These are phyloP conservation scores for Australoheros facetus DNA, from an alignment of 2,797 vertebrate species.

Conservation along the genomic window DNA sequence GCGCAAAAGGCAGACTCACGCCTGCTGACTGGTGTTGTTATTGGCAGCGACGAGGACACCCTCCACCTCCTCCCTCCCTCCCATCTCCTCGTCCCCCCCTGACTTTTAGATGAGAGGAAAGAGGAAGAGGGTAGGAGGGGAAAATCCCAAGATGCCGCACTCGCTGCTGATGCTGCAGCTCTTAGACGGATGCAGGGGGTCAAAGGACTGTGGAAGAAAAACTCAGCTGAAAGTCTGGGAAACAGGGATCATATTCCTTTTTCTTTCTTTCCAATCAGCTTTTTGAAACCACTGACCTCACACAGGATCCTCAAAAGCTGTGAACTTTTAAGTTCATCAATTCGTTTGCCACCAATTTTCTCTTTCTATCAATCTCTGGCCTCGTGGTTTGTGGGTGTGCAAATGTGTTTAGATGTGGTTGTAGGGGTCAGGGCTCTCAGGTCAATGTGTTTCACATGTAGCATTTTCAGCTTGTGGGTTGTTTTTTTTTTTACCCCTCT, in stretches of 20 bases:
- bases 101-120: conserved; percentile 46
- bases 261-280: conserved; percentile 1
- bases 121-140: conserved; percentile 53
- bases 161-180: conserved; percentile 69
- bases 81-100: neutral
- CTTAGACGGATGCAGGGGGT: conserved; percentile 40
- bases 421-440: conserved; percentile 24
- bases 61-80: neutral
- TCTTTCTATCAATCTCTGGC: neutral
- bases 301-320: conserved; percentile 5
- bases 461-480: neutral
- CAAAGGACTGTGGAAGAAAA: conserved; percentile 19
- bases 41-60: conserved; percentile 50
- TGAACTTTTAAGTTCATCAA: conserved; percentile 10
- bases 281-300: conserved; percentile 19
- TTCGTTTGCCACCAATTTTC: neutral
- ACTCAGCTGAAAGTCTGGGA: conserved; percentile 38
- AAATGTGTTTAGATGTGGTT: conserved; percentile 25
- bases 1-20: conserved; percentile 34
- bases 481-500: neutral
- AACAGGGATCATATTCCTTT: conserved; percentile 12
- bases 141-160: conserved; percentile 62
- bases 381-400: conserved; percentile 5
- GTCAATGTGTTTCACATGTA: conserved; percentile 29
- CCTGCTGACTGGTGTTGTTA: conserved; percentile 61